Conservation (phyloP, 2,888 invertebrate species). For the Pachliopta kotzebuea region DNA sequence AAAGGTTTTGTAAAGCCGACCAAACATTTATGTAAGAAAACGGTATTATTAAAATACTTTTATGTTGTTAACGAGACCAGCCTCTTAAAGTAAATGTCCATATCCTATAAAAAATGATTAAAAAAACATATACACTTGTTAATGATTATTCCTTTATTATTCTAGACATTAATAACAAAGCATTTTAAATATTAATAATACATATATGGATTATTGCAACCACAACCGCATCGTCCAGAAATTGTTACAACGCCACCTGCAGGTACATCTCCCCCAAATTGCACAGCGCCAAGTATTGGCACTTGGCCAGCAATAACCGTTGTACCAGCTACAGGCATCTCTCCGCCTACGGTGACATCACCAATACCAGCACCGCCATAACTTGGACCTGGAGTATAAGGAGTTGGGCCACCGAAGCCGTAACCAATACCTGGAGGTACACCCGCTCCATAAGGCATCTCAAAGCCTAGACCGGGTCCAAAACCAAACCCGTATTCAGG, state of each 20-base stretch:
- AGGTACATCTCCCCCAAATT: conserved; percentile 37
- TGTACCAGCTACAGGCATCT: conserved; percentile 44
- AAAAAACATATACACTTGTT: background rate
- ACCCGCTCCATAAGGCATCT: conserved; percentile 1
- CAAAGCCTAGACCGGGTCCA: background rate
- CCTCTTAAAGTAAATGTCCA: no score
- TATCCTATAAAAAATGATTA: background rate
- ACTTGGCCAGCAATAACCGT: conserved; percentile 37
- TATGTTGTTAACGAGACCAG: no score
- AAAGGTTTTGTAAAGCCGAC: no score
- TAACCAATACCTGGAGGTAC: conserved; percentile 8
- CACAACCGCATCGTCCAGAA: conserved; percentile 38
- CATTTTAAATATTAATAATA: background rate
- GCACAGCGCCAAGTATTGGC: conserved; percentile 40
- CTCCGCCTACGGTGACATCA: conserved; percentile 39
- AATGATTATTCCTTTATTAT: background rate
- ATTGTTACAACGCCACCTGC: conserved; percentile 39
- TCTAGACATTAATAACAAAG: background rate
- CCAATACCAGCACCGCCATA: conserved; percentile 36
- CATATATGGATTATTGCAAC: conserved; percentile 28
- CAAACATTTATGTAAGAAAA: no score
- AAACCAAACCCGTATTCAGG: conserved; percentile 4
- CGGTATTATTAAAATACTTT: no score
- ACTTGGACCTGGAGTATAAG: conserved; percentile 27
- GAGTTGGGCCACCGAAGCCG: background rate